Conservation (phyloP, 2,113 vertebrate genomes). For the Psettodes erumei region DNA sequence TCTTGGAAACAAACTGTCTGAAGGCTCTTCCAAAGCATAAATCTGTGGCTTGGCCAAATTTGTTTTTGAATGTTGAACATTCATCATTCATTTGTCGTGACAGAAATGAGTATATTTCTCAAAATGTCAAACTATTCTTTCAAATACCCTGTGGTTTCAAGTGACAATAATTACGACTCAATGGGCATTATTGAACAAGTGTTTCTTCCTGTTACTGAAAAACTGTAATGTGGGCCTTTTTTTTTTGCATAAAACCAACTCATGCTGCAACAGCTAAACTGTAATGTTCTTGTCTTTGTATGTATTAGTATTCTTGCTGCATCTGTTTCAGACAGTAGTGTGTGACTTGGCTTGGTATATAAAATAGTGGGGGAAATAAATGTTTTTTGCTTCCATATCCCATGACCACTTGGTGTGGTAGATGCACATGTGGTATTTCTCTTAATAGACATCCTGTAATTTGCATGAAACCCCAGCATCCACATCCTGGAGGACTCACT, state of each 20-base stretch:
- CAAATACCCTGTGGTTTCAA: no score
- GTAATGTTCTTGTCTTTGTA: not conserved
- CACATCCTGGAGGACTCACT: not conserved
- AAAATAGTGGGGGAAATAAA: not conserved
- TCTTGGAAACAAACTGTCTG: no score
- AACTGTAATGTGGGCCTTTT: no score
- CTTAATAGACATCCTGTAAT: conserved; percentile 10
- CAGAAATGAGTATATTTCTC: no score
- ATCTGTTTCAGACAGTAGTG: no score
- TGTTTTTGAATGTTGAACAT: no score
- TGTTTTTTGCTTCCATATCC: not conserved
- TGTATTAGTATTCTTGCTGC: not conserved
- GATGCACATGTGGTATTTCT: conserved; percentile 8
- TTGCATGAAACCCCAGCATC: not conserved
- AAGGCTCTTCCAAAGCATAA: no score
- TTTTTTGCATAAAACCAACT: not conserved
- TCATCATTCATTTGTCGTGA: no score
- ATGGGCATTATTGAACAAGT: no score
- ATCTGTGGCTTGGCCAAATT: no score
- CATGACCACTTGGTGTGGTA: not conserved
- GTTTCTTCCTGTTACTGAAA: not conserved
- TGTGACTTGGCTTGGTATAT: not conserved
- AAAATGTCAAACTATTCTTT: no score
- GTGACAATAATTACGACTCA: no score
- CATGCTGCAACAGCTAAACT: not conserved